These are phyloP conservation scores for Drosophila leontia DNA, from an alignment of 1,140 invertebrate genomes.

Conservation along the genomic window DNA sequence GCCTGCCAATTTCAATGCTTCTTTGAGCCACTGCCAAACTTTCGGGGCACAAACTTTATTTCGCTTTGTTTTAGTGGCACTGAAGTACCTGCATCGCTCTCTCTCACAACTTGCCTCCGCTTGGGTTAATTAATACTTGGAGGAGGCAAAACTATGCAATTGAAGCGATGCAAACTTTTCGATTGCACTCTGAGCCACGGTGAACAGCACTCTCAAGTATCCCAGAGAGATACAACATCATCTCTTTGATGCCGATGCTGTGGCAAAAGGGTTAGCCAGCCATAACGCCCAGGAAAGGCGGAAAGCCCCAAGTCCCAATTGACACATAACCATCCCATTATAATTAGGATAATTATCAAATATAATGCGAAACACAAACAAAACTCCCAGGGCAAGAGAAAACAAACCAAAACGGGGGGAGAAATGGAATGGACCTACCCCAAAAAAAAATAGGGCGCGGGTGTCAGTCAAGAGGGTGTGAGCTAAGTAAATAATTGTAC, in stretches of 20 bases:
- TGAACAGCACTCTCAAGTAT: conserved; percentile 34
- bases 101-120: conserved; percentile 28
- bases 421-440: conserved; percentile 32
- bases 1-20: conserved; percentile 11
- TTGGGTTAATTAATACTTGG: conserved; percentile 68
- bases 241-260: conserved; percentile 22
- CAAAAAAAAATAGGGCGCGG: conserved; percentile 24
- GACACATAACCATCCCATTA: conserved; percentile 35
- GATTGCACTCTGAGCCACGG: conserved; percentile 28
- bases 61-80: conserved; percentile 17
- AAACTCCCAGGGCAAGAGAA: conserved; percentile 7
- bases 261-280: conserved; percentile 32
- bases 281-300: conserved; percentile 1
- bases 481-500: conserved; percentile 64
- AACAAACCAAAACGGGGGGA: conserved; percentile 17
- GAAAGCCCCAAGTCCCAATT: conserved; percentile 32
- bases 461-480: conserved; percentile 5
- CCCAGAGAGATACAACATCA: conserved; percentile 19
- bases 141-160: conserved; percentile 42
- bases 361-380: conserved; percentile 36
- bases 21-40: conserved; percentile 37
- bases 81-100: conserved; percentile 51
- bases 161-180: conserved; percentile 59
- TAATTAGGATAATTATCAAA: conserved; percentile 51
- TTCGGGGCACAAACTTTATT: conserved; percentile 53